These are phyloP conservation scores for Conus ventricosus DNA, from an alignment of 1,140 invertebrate species.

Conservation along the genomic window DNA sequence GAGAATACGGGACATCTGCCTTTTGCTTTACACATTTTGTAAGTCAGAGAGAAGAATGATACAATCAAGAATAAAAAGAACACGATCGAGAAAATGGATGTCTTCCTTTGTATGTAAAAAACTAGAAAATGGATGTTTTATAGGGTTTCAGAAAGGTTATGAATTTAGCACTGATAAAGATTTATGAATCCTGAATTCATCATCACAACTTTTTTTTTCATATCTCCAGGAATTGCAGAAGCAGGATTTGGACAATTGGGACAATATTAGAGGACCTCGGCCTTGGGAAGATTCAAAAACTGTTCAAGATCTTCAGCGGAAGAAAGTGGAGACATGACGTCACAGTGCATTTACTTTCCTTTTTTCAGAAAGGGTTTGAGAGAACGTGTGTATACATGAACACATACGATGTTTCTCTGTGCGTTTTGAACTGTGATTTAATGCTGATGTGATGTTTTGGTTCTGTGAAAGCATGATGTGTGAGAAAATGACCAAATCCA, in stretches of 20 bases:
- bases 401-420: neutral
- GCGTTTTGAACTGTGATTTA: neutral
- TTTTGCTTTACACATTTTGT: no score
- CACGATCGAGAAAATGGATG: no score
- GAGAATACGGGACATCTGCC: no score
- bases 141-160: no score
- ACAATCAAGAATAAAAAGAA: no score
- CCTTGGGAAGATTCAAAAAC: constrained; percentile 83
- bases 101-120: neutral
- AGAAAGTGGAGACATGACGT: neutral
- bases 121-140: no score
- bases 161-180: neutral
- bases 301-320: constrained; percentile 53
- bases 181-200: neutral
- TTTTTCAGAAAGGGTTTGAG: neutral
- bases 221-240: constrained; percentile 44
- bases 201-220: neutral
- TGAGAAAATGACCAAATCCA: no score
- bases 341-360: neutral
- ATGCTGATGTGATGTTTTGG: no score
- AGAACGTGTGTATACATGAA: neutral
- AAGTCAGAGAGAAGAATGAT: no score
- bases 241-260: constrained; percentile 85
- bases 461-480: no score
- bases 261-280: constrained; percentile 85